Percentiles rank a stretch among this genome's conserved stretches.
These are phyloP conservation scores for Sylvilagus floridanus DNA, from an alignment of 2,797 vertebrate genomes.

Conservation along the genomic window DNA sequence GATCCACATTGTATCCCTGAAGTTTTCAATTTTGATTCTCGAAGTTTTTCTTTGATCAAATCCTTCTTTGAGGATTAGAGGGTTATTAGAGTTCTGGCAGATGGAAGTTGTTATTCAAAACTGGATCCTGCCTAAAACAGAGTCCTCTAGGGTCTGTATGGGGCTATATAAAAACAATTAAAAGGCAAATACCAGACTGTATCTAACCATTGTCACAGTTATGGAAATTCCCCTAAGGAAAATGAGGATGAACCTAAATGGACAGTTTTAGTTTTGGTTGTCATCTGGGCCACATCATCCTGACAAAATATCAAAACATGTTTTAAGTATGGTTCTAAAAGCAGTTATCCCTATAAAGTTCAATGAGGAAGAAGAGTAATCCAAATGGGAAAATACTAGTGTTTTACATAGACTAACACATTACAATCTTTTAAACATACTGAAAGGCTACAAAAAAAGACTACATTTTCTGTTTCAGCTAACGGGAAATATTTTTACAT, in stretches of 20 bases:
- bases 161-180: background rate
- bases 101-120: background rate
- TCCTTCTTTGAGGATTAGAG: background rate
- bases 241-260: background rate
- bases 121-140: background rate
- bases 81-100: background rate
- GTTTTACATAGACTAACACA: slow-evolving; percentile 30
- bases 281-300: background rate
- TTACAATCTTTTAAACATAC: background rate
- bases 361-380: slow-evolving; percentile 20
- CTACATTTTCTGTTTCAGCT: background rate
- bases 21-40: background rate
- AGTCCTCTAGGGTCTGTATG: background rate
- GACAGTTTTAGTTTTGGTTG: slow-evolving; percentile 19
- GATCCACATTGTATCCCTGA: background rate
- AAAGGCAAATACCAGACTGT: background rate
- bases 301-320: slow-evolving; percentile 46
- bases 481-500: slow-evolving; percentile 31
- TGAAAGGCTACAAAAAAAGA: background rate
- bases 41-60: background rate
- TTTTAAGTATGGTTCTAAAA: slow-evolving; percentile 10
- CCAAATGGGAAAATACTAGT: background rate
- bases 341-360: background rate
- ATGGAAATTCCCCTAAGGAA: background rate
- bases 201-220: background rate